A percentile compares a stretch with the other conserved stretches of the same genome.
These are phyloP conservation scores for Xestoiulus laeticollis DNA, from an alignment of 2,888 invertebrate genomes.

Conservation along the genomic window DNA sequence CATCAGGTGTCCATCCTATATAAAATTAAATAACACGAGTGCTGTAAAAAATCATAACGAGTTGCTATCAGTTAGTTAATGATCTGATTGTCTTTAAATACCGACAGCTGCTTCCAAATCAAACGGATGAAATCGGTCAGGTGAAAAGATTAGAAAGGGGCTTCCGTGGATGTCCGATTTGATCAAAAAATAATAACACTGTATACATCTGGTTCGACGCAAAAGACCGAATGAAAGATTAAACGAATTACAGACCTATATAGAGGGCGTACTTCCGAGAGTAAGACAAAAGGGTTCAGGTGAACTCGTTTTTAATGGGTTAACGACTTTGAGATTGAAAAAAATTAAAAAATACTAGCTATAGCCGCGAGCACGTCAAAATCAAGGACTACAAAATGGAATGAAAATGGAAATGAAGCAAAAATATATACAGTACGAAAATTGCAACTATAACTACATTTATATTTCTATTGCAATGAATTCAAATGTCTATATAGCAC, in stretches of 20 bases:
- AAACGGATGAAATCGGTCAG: slow-evolving; percentile 23
- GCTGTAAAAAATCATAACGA: background rate
- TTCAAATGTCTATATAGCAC: no score
- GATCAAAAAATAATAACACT: slow-evolving; percentile 25
- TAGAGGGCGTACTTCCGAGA: background rate
- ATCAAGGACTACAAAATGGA: no score
- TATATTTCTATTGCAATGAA: no score
- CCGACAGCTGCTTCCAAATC: slow-evolving; percentile 10
- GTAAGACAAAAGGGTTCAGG: slow-evolving; percentile 3
- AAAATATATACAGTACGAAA: no score
- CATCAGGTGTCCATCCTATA: slow-evolving; percentile 22
- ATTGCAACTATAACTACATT: no score
- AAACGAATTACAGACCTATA: slow-evolving; percentile 16
- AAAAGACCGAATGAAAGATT: slow-evolving; percentile 24
- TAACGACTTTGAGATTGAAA: slow-evolving; percentile 8
- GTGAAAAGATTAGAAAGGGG: slow-evolving; percentile 36
- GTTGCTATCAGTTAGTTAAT: slow-evolving; percentile 17
- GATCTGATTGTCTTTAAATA: slow-evolving; percentile 39
- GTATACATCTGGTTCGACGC: slow-evolving; percentile 36
- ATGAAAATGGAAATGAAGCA: no score
- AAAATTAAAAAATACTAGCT: background rate
- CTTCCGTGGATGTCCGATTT: slow-evolving; percentile 24
- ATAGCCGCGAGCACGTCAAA: background rate
- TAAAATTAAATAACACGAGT: slow-evolving; percentile 24
- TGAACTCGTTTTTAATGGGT: slow-evolving; percentile 23